Base-by-base conservation (phyloP, 2,113 vertebrate species). In the Variabilichromis moorii region DNA sequence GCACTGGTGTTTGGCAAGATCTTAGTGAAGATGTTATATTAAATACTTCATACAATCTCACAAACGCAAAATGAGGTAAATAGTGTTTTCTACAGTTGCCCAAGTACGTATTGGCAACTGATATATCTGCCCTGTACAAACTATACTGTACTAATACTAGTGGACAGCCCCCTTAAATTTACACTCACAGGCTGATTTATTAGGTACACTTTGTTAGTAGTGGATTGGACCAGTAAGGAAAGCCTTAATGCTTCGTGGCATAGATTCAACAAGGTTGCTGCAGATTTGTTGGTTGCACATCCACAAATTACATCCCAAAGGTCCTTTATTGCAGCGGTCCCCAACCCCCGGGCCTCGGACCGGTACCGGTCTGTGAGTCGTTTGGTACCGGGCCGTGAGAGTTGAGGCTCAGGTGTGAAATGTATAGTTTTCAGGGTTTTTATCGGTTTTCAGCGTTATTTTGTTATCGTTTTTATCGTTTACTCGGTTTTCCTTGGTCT, bases 1-100 rank as follows among this genome's bases (percentile, higher is more conserved):
- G 80, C 80, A 76, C 50, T 40, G 13, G 66, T 57, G 68, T 71
- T 37, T 59, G 82, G 80, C 61, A 80, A 81, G 54, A 53, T 47
- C 33, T 73, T 17, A 19, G 55, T 21, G 12, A 17, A 45, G 63
- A 73, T 87, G 63, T 42, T 37, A 31, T 14, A 54, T n/a, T 50
- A 79, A 81, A 79, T 71, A 73, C 40, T 19, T 73, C 68, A 42
- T 40, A 35, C 26, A 84, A 61, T 37, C 82, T 79, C 31, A 33
- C 80, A 81, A 13, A 86, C 1, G 37, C 6, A 76, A 17, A 47
- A 11, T 28, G 9, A 47, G 9, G 71, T 17, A 76, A 28, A 47
- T 3, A 28, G 2, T 17, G 24, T 76, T 76, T 76, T 28, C 40
- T 45, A 76, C 40, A 78, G 26, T 11, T 76, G 21, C 40, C 40